Evolutionary conservation across 1,140 invertebrate genomes (phyloP), one percentile per base, ranked within the genome.

Genomic region (Drosophila bocki): DNA sequence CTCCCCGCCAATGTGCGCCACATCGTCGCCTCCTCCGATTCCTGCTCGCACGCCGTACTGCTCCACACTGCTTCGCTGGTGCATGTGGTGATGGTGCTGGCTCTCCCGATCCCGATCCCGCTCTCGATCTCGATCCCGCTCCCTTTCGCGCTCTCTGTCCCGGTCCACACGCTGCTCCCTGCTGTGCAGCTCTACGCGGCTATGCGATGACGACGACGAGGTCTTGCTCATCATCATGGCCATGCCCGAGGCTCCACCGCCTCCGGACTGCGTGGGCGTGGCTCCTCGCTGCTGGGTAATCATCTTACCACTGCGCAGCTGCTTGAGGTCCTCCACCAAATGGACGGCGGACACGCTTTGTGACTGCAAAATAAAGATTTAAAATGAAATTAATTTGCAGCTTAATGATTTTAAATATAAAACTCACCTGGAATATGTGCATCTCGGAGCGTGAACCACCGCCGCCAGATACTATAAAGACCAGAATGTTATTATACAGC

Each of bases 401-500:
- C 1, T 9, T 1, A 9, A 9, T 7, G 13, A 7, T 33, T n/a
- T 15, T 1, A 22, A 33, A 4, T 1, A 11, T 13, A 11, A 8
- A 37, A 63, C 64, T 75, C 57, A 93, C 90, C 94, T 99, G 99
- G 94, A 99, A 99, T 92, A 99, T 99, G 94, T 99, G 99, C 96
- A 99, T 99, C 94, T 99, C 99, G 3, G 97, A 95, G 29, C 95
- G 94, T 54, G 96, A 95, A 67, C 93, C 93, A 78, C 85, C 91
- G 78, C 91, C 94, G 39, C 95, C 95, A 2, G 95, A 95, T 35
- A 99, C 98, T 64, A 99, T 98, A 93, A 99, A 99, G 22, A 99
- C 96, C 78, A 99, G 94, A 84, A 99, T 98, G 93, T 99, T 99
- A 94, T 99, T 99, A 94, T 99, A 99, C 91, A 99, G 96, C 93